These are phyloP conservation scores for Sebastes matsubarae DNA, from an alignment of 2,797 vertebrate genomes.

Conservation along the genomic window DNA sequence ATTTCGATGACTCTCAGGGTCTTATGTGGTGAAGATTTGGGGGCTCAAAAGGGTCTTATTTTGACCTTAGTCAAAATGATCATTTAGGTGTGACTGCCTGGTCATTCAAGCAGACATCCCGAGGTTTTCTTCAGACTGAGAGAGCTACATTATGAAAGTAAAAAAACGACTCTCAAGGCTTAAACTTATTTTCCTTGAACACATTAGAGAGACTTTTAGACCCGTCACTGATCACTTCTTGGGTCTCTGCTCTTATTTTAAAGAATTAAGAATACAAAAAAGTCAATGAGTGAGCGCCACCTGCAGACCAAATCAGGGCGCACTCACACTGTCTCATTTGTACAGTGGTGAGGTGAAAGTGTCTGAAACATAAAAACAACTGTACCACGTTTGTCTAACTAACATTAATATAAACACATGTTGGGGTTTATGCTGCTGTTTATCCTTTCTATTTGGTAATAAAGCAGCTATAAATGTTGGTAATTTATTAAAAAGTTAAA, in stretches of 20 bases:
- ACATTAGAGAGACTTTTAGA: background rate
- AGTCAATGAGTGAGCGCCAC: conserved; percentile 34
- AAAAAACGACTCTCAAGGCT: background rate
- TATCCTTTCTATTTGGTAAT: background rate
- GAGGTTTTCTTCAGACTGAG: background rate
- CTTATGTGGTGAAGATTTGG: too few species aligned
- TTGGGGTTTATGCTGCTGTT: background rate
- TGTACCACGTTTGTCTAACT: background rate
- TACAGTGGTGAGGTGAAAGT: background rate
- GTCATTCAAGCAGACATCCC: background rate
- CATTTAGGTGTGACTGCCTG: background rate
- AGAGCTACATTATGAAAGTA: background rate
- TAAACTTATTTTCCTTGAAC: background rate
- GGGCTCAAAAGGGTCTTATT: background rate
- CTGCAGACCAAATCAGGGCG: conserved; percentile 19
- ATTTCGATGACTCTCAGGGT: background rate
- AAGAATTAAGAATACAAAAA: background rate
- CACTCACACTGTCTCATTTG: rapidly evolving
- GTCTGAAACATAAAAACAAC: background rate
- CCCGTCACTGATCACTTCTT: background rate
- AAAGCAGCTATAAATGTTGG: background rate
- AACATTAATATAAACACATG: background rate
- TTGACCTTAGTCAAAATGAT: background rate
- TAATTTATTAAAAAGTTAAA: too few species aligned
- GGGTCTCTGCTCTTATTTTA: background rate